Evolutionary conservation across 2,113 vertebrate genomes (phyloP).

Genomic region (Centropus bengalensis): DNA sequence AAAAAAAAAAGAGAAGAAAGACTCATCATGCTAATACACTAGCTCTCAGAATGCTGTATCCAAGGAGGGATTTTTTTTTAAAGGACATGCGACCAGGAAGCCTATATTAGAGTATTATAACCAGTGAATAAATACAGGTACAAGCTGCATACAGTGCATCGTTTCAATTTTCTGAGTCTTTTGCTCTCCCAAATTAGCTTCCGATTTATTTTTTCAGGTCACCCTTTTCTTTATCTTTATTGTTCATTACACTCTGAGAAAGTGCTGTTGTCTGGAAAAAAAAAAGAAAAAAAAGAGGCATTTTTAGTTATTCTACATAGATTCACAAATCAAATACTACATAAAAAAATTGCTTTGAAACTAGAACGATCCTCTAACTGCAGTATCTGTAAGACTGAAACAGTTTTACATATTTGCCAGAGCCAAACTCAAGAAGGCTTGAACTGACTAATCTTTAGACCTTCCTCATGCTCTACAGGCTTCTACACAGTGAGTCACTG

Average conservation of each 20-base stretch:
- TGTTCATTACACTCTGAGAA: neutral
- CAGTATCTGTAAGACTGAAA: neutral
- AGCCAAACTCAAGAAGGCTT: neutral
- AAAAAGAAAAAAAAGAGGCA: neutral
- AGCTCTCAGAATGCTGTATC: neutral
- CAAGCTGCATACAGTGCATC: constrained; percentile 14
- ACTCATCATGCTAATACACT: neutral
- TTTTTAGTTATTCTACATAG: neutral
- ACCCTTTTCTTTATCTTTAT: constrained; percentile 28
- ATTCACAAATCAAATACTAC: neutral
- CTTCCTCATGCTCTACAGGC: neutral
- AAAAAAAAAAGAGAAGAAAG: neutral
- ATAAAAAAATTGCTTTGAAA: neutral
- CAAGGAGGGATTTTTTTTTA: neutral
- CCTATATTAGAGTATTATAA: constrained; percentile 17
- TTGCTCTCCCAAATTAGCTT: constrained; percentile 59
- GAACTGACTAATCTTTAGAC: constrained; percentile 5
- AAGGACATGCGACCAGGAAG: constrained; percentile 50
- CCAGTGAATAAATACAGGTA: constrained; percentile 34
- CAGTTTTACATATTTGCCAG: neutral
- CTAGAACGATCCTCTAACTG: neutral
- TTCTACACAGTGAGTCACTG: neutral
- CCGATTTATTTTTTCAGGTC: constrained; percentile 52
- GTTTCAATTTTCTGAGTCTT: constrained; percentile 54
- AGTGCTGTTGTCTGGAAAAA: neutral